Conservation (phyloP, 2,113 vertebrate genomes). For the Xyrauchen texanus region DNA sequence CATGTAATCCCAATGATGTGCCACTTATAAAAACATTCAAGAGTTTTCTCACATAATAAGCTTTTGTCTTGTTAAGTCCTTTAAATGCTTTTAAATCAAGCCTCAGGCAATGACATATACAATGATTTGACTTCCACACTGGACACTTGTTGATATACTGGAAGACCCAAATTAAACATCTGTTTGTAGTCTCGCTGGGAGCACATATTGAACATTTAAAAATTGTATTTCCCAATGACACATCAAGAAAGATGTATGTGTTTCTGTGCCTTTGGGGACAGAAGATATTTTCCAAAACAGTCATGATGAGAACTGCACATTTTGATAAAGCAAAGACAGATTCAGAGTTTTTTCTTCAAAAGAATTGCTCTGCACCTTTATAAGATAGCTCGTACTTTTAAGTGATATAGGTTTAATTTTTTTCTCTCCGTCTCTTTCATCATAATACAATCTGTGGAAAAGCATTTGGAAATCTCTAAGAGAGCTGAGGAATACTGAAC, state of each 20-base stretch:
- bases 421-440: neutral
- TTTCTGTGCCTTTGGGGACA: neutral
- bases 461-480: neutral
- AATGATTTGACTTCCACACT: slow-evolving; percentile 2
- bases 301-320: slow-evolving; percentile 4
- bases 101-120: neutral
- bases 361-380: slow-evolving; percentile 64
- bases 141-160: slow-evolving; percentile 9
- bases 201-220: too few relatives aligned
- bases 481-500: neutral
- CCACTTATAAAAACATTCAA: slow-evolving; percentile 26
- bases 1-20: slow-evolving; percentile 1
- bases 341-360: slow-evolving; percentile 24
- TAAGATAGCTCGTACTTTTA: neutral
- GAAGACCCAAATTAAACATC: too few relatives aligned
- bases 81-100: slow-evolving; percentile 5
- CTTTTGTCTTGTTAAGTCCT: neutral
- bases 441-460: neutral
- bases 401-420: neutral
- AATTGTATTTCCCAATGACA: neutral
- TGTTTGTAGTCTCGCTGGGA: too few relatives aligned
- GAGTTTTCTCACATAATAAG: neutral
- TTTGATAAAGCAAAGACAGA: slow-evolving; percentile 18
- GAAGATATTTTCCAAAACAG: too few relatives aligned
- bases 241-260: neutral